Conservation (phyloP, 35 echinoderm and acorn worm species). For the Apostichopus californicus region DNA sequence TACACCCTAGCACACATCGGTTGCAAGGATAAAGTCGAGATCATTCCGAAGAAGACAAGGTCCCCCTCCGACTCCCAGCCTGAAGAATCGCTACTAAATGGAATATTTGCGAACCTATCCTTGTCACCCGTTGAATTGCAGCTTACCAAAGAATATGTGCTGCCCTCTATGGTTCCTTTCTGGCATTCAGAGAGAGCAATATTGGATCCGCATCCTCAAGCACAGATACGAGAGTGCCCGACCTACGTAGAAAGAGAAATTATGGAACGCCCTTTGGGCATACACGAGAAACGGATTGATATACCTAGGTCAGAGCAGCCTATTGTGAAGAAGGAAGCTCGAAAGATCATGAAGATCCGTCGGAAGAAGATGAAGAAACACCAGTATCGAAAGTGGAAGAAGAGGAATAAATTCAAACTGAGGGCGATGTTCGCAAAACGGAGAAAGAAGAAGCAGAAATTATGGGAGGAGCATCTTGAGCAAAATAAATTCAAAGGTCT, state of each 20-base stretch:
- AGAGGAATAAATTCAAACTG: conserved; percentile 50
- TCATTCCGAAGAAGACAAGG: not conserved
- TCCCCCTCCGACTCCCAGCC: not conserved
- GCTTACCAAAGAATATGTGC: conserved; percentile 27
- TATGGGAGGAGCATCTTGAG: conserved; percentile 44
- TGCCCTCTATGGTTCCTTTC: conserved; percentile 17
- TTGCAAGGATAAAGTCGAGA: not conserved
- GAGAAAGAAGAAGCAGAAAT: conserved; percentile 37
- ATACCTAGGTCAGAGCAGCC: not conserved
- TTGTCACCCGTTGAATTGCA: not conserved
- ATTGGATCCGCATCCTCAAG: not conserved
- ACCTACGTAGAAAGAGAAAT: not conserved
- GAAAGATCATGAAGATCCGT: conserved; percentile 28
- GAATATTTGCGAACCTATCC: not conserved
- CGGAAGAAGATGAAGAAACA: conserved; percentile 48
- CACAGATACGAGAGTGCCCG: conserved; percentile 21
- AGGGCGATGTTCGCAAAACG: conserved; percentile 7
- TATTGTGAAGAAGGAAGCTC: conserved; percentile 8
- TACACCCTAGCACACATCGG: not conserved
- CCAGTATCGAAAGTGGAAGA: conserved; percentile 40
- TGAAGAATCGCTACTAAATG: not conserved
- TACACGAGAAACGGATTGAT: not conserved
- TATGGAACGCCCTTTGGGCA: not conserved
- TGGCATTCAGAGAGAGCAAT: not conserved
- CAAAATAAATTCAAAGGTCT: conserved; percentile 44